phyloP scores from a whole-genome alignment of 1,140 invertebrate species.

The Chironomus tepperi region DNA sequence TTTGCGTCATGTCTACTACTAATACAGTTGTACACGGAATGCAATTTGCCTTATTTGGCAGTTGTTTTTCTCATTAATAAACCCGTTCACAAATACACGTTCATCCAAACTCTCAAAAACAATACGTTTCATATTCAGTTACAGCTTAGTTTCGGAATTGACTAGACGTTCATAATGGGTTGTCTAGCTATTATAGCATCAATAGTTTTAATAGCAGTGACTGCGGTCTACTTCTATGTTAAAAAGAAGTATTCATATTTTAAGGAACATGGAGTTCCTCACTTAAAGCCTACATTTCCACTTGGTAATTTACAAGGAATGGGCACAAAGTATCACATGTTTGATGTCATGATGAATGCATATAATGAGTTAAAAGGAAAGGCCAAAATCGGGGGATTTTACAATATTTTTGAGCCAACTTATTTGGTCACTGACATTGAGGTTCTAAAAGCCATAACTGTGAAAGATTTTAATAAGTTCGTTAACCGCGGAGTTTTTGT shows the following conservation, averaged over 20 bases:
- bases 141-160: too few relatives aligned
- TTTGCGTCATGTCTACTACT: too few relatives aligned
- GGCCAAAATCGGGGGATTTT: not conserved
- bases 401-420: conserved; percentile 33
- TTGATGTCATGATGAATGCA: conserved; percentile 31
- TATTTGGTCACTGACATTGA: conserved; percentile 42
- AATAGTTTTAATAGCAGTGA: not conserved
- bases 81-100: too few relatives aligned
- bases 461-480: conserved; percentile 45
- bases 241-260: not conserved
- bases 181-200: too few relatives aligned
- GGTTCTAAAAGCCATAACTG: conserved; percentile 41
- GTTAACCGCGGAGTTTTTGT: conserved; percentile 31
- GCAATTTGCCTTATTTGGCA: too few relatives aligned
- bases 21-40: too few relatives aligned
- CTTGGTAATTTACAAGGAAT: conserved; percentile 10
- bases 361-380: conserved; percentile 31
- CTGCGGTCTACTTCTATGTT: too few relatives aligned
- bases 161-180: too few relatives aligned
- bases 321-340: conserved; percentile 26
- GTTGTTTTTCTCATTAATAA: too few relatives aligned
- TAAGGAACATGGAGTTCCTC: not conserved
- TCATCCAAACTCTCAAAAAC: too few relatives aligned
- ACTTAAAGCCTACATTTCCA: not conserved
- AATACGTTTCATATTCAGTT: too few relatives aligned